Evolutionary conservation across 2,888 invertebrate species (phyloP).

Genomic region (Philonicus albiceps): DNA sequence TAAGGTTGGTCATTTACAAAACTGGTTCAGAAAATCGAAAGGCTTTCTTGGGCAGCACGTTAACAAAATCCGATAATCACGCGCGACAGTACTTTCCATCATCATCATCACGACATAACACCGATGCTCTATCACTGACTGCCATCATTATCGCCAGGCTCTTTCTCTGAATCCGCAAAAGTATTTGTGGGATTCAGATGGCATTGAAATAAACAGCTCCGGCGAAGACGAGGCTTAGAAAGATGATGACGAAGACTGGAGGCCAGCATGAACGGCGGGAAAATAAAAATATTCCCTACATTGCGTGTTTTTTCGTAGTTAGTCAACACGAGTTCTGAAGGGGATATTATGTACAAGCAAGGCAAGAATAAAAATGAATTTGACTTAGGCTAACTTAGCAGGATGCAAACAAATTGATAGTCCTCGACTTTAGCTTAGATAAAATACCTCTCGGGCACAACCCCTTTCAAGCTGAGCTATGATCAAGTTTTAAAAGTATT

Average conservation of each 20-base stretch:
- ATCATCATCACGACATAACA: background rate
- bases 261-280: background rate
- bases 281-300: background rate
- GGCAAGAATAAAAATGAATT: background rate
- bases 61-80: slow-evolving; percentile 10
- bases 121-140: background rate
- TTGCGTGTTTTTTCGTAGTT: background rate
- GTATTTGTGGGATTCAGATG: background rate
- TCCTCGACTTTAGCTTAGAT: background rate
- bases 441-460: background rate
- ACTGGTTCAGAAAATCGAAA: background rate
- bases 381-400: background rate
- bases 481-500: background rate
- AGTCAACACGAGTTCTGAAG: background rate
- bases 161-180: background rate
- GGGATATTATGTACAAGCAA: background rate
- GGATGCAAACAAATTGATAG: background rate
- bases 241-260: background rate
- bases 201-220: background rate
- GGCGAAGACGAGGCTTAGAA: background rate
- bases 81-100: slow-evolving; percentile 7
- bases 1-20: background rate
- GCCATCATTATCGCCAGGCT: background rate
- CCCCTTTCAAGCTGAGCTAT: background rate
- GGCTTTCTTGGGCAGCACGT: background rate